Evolutionary conservation across 2,888 invertebrate species (phyloP), one percentile per base, ranked within the genome.

Genomic region (Ochropacha duplaris): DNA sequence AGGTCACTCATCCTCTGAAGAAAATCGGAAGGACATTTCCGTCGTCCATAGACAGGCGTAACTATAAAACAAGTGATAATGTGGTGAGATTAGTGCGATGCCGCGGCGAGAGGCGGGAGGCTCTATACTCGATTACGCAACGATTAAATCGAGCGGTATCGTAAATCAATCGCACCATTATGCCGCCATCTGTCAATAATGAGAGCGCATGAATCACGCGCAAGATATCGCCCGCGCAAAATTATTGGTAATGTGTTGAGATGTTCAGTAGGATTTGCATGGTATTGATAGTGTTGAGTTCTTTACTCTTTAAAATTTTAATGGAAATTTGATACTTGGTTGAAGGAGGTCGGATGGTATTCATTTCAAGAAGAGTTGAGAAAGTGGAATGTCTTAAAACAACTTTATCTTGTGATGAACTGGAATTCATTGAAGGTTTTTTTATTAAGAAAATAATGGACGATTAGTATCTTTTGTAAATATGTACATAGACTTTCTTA

Each of bases 101-200:
- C 49, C 26, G 22, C 28, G 11, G 26, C 49, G 22, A 22, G 52
- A 39, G 24, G 44, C 19, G 55, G 31, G 44, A 49, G 49, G 19
- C 26, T 55, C 22, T 22, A 55, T 22, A 55, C 55, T 49, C 49
- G 11, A 56, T 56, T 56, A 56, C 50, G 50, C 31, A 56, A 56
- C 55, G 78, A 84, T 85, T 84, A 81, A 82, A 76, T 71, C 78
- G 76, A 75, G 69, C 76, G 68, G 76, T 74, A 83, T 85, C 85
- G 83, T 87, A 86, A 86, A 90, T 89, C 90, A 88, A 85, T 87
- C 83, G 83, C 66, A 76, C 83, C 83, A 88, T 89, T 89, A 87
- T 81, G 79, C 83, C 76, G 81, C 84, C 83, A 85, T 86, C 88
- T 86, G 89, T 90, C 90, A 83, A 79, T 87, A 89, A 85, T 78